Evolutionary conservation across 2,113 vertebrate species (phyloP), one percentile per base, ranked within the genome.

Genomic region (Oreochromis spilurus): DNA sequence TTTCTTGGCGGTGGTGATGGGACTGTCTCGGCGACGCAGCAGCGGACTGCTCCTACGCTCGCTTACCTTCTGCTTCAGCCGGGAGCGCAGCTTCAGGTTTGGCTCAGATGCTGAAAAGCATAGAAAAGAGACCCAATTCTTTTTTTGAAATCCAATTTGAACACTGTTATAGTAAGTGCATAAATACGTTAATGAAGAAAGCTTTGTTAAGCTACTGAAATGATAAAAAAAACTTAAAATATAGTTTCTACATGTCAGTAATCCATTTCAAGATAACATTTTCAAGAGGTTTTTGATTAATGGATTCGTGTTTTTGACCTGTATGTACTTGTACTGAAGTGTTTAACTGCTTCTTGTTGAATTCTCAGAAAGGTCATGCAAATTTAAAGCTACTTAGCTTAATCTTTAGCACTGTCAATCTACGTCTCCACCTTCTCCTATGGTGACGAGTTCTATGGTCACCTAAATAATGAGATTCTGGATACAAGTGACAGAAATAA

Each of bases 11-110:
- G 97, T 96, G 0, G 97, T 96, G 82, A 97, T 96, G 0, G 97
- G 97, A 2, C 98, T 97, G 48, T 99, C 97, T 70, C 97, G 97
- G 4, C 98, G 96, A 8, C 98, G 97, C 84, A 99, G 83, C 36
- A 99, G 95, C 0, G 98, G 98, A 43, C 98, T 99, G 96, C 98
- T 99, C 91, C 98, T 93, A 36, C 98, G 94, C 89, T 99, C 98
- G 2, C 97, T 98, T 34, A 99, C 98, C 90, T 99, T 99, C 95
- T 99, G 98, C 95, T 99, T 99, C 92, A 99, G 97, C 60, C 98
- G 92, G 57, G 98, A 99, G 55, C 98, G 97, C 45, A 99, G 90
- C 91, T 99, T 99, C 93, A 99, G 96, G 92, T 99, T 99, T 84
- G 98, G 98, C 89, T 99, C 98, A 21, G 98, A 99, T 0, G 98